phyloP scores from a whole-genome alignment of 1,140 invertebrate species.

The Melanaphis sacchari region DNA sequence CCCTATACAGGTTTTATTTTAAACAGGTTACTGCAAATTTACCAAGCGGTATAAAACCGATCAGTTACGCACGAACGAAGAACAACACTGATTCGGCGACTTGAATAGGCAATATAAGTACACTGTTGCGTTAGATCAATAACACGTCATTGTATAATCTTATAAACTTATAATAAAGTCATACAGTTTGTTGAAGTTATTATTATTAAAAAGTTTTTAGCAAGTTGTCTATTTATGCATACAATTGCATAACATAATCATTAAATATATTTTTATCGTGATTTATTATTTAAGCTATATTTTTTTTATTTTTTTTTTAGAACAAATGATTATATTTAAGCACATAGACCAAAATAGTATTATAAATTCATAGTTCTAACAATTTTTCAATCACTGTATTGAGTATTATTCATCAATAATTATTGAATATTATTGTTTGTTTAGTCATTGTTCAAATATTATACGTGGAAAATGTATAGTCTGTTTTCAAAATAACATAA shows the following conservation, averaged over 20 bases:
- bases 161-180: neutral
- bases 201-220: neutral
- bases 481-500: neutral
- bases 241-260: neutral
- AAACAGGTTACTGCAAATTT: neutral
- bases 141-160: neutral
- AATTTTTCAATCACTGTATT: neutral
- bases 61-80: neutral
- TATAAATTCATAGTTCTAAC: neutral
- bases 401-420: neutral
- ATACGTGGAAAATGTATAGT: neutral
- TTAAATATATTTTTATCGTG: neutral
- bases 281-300: neutral
- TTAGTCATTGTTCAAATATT: neutral
- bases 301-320: neutral
- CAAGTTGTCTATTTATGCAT: neutral
- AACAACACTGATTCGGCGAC: neutral
- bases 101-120: constrained; percentile 24
- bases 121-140: constrained; percentile 26
- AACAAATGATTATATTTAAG: neutral
- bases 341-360: neutral
- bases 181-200: neutral
- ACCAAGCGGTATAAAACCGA: neutral
- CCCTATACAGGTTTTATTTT: neutral
- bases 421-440: neutral